Conservation (phyloP, 2,797 vertebrate species). For the Sebastes itinus region DNA sequence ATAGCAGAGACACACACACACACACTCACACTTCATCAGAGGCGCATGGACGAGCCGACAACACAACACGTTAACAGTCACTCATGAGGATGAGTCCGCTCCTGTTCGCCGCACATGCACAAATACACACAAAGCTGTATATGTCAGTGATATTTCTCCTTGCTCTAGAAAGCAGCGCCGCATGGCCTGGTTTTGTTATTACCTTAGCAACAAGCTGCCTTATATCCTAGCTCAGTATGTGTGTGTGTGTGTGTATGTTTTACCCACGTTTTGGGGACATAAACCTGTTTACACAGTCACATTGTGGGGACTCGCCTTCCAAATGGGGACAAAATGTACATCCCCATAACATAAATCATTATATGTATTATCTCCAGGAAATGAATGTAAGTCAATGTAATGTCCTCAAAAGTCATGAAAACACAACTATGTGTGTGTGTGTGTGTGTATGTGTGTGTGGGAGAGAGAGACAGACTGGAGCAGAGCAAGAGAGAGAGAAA, state of each 20-base stretch:
- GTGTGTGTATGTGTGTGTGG: too few relatives aligned
- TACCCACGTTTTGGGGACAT: too few relatives aligned
- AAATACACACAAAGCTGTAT: not conserved
- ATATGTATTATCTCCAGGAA: too few relatives aligned
- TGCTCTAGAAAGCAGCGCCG: conserved; percentile 47
- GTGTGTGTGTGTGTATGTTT: not conserved
- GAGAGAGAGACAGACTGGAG: not conserved
- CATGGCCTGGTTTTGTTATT: conserved; percentile 61
- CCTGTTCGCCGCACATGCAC: not conserved
- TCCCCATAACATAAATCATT: too few relatives aligned
- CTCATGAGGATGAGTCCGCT: not conserved
- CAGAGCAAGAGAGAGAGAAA: not conserved
- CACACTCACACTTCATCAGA: conserved; percentile 9
- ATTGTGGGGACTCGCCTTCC: not conserved
- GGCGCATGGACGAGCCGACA: not conserved
- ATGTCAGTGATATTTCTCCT: conserved; percentile 33
- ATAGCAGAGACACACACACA: not conserved
- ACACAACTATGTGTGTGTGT: not conserved
- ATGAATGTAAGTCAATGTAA: not conserved
- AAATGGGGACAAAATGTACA: too few relatives aligned
- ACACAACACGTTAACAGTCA: conserved; percentile 10
- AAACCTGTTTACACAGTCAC: too few relatives aligned
- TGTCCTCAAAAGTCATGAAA: not conserved
- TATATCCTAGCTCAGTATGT: conserved; percentile 13
- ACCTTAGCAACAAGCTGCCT: conserved; percentile 60